Conservation (phyloP, 2,797 vertebrate genomes). For the Capromys pilorides region DNA sequence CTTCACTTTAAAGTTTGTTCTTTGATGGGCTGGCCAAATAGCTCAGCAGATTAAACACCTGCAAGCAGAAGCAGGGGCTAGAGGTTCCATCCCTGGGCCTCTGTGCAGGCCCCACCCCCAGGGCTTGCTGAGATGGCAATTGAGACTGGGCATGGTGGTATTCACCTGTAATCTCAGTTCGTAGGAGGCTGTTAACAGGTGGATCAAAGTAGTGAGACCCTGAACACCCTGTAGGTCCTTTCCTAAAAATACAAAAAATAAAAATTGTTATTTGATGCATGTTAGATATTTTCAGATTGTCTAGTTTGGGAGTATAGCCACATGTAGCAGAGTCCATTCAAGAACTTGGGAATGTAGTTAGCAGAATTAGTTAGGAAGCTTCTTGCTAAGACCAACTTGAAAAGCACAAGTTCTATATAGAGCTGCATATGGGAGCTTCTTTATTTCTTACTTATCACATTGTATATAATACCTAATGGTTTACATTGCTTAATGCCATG, state of each 20-base stretch:
- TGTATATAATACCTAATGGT: neutral
- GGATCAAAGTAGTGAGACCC: too few species aligned
- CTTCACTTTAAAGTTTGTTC: neutral
- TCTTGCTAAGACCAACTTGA: neutral
- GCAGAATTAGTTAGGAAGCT: neutral
- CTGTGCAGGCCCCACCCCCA: too few species aligned
- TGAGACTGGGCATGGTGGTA: too few species aligned
- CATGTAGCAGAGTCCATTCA: neutral
- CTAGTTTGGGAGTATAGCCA: fast-evolving
- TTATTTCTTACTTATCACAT: neutral
- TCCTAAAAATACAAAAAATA: too few species aligned
- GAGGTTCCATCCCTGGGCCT: too few species aligned
- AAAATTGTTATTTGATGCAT: neutral
- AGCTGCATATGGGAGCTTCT: too few species aligned
- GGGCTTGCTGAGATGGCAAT: too few species aligned
- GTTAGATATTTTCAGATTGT: neutral
- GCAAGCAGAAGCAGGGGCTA: too few species aligned
- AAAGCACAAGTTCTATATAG: neutral
- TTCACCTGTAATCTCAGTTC: too few species aligned
- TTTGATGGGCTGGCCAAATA: neutral
- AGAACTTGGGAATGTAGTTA: neutral
- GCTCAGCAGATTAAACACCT: too few species aligned
- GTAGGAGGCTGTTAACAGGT: too few species aligned
- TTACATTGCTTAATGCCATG: neutral
- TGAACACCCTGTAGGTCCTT: too few species aligned